Percentiles rank a stretch among this genome's conserved stretches.
Conservation (phyloP, 1,140 invertebrate genomes). For the Sarcophaga bullata region DNA sequence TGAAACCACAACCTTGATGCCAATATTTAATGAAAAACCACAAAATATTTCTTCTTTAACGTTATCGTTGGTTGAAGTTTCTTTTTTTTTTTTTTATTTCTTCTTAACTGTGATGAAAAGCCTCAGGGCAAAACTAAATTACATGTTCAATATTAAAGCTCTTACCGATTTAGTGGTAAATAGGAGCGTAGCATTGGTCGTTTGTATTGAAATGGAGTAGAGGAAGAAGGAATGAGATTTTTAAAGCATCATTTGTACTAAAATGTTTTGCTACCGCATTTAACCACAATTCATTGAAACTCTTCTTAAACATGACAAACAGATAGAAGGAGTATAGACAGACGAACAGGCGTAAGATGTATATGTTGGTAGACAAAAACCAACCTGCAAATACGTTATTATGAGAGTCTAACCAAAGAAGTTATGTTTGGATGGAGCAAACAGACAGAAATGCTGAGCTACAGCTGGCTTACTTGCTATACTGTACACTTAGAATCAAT, state of each 20-base stretch:
- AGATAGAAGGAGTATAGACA: background rate
- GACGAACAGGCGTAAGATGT: background rate
- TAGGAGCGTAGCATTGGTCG: too few relatives aligned
- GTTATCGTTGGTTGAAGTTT: too few relatives aligned
- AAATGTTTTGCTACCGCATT: conserved; percentile 34
- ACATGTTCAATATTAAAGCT: conserved; percentile 8
- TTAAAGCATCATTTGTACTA: conserved; percentile 41
- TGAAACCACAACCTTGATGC: conserved; percentile 7
- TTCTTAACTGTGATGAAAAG: background rate
- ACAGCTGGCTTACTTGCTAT: too few relatives aligned
- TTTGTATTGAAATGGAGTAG: background rate
- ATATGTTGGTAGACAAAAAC: too few relatives aligned
- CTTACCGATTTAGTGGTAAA: background rate
- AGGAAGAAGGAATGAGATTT: conserved; percentile 8
- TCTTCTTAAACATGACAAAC: background rate
- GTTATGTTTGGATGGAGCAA: too few relatives aligned
- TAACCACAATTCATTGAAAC: conserved; percentile 24
- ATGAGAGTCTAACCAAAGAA: too few relatives aligned
- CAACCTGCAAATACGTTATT: too few relatives aligned
- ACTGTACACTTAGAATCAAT: too few relatives aligned
- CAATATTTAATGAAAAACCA: conserved; percentile 22
- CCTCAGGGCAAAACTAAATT: conserved; percentile 16
- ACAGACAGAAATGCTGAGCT: too few relatives aligned
- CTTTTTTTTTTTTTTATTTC: too few relatives aligned
- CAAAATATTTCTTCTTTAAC: conserved; percentile 8